Evolutionary conservation across 2,797 vertebrate species (phyloP).

Genomic region (Etheostoma nigrum): DNA sequence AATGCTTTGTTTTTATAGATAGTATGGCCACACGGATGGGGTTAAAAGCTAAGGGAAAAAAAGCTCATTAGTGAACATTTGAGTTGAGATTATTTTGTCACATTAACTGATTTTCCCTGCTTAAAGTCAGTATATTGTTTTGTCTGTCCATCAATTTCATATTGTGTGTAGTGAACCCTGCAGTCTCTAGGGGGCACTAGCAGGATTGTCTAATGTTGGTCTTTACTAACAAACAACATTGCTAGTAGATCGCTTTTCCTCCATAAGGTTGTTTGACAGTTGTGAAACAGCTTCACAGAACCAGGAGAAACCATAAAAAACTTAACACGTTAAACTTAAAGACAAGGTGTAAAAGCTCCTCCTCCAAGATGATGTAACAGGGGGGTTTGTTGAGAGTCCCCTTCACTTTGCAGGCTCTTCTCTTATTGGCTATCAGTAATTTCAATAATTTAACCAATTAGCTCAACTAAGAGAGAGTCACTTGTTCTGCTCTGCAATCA

Average conservation of each 20-base stretch:
- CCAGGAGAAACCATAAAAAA: constrained; percentile 44
- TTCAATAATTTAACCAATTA: background rate
- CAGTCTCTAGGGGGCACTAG: constrained; percentile 10
- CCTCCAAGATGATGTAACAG: background rate
- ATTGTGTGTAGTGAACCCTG: constrained; percentile 1
- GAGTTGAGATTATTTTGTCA: constrained; percentile 2
- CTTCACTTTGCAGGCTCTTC: background rate
- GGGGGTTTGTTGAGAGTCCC: background rate
- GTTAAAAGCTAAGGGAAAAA: background rate
- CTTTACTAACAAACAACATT: background rate
- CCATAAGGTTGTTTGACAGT: constrained; percentile 33
- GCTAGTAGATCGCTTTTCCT: background rate
- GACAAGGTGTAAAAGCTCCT: background rate
- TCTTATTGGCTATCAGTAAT: background rate
- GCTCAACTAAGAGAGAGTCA: background rate
- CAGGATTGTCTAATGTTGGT: background rate
- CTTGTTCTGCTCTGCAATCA: background rate
- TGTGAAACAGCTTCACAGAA: constrained; percentile 5
- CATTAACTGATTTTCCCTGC: background rate
- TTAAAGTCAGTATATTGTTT: background rate
- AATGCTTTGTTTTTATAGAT: too few relatives aligned
- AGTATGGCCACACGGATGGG: too few relatives aligned
- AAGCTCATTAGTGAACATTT: constrained; percentile 3
- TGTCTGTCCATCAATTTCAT: background rate
- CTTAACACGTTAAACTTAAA: background rate